A percentile compares a stretch with the other conserved stretches of the same genome.
These are phyloP conservation scores for Ammodytes marinus DNA, from an alignment of 2,113 vertebrate genomes.

Conservation along the genomic window DNA sequence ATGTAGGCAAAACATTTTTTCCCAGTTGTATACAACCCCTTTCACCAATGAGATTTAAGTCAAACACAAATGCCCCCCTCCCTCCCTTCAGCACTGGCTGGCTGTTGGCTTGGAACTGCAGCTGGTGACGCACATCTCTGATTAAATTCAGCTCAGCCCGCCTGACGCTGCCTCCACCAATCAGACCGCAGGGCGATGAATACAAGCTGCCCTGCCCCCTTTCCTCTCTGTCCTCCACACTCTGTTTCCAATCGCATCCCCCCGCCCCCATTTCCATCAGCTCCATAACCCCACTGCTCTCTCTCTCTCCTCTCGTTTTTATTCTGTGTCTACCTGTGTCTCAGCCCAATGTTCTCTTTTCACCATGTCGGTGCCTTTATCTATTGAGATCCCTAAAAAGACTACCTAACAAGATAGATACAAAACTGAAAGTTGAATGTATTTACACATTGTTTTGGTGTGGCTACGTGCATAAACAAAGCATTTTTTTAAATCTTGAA, in stretches of 20 bases:
- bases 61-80: constrained; percentile 16
- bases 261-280: constrained; percentile 64
- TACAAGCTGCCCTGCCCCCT: constrained; percentile 64
- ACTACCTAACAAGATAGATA: neutral
- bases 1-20: neutral
- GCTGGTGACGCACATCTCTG: constrained; percentile 87
- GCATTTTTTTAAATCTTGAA: too few relatives aligned
- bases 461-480: neutral
- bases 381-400: constrained; percentile 26
- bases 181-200: constrained; percentile 52
- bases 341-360: constrained; percentile 22
- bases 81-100: constrained; percentile 79
- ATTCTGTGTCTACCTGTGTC: constrained; percentile 31
- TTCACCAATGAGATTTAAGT: constrained; percentile 20
- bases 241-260: constrained; percentile 53
- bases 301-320: constrained; percentile 44
- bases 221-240: constrained; percentile 21
- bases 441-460: neutral
- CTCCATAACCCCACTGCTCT: constrained; percentile 62
- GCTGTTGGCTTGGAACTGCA: constrained; percentile 84
- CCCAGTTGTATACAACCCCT: constrained; percentile 9
- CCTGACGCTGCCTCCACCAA: constrained; percentile 67
- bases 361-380: constrained; percentile 16
- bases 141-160: constrained; percentile 85
- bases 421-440: neutral